Evolutionary conservation across 30 jellyfish, hydroid and myxozoan species (phyloP).

Genomic region (Aurelia aurita): DNA sequence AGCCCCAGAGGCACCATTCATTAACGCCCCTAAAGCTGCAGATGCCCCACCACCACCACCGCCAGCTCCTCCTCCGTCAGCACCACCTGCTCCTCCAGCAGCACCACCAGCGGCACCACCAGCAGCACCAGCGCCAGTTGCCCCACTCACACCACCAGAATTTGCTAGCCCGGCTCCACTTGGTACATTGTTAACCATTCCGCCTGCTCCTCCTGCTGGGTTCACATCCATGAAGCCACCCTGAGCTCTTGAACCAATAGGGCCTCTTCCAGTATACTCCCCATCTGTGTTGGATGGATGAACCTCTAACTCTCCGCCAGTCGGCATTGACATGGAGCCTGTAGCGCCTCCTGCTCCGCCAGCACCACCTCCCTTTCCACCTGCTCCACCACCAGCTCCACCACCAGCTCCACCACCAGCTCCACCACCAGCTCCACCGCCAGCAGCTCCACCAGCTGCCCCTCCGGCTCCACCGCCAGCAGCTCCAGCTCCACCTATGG

Average conservation of each 20-base stretch:
- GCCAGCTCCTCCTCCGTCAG: not conserved
- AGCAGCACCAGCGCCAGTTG: conserved; percentile 39
- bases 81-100: conserved; percentile 22
- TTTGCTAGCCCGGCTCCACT: conserved; percentile 68
- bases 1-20: conserved; percentile 55
- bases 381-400: conserved; percentile 61
- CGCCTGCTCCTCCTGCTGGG: conserved; percentile 68
- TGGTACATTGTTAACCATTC: conserved; percentile 60
- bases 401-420: conserved; percentile 50
- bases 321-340: conserved; percentile 72
- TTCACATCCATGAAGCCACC: conserved; percentile 82
- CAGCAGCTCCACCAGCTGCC: conserved; percentile 44
- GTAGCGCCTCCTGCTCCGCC: conserved; percentile 61
- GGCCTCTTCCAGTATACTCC: conserved; percentile 96
- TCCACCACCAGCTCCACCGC: conserved; percentile 48
- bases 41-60: conserved; percentile 44
- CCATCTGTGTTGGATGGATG: conserved; percentile 73
- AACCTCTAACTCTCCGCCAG: conserved; percentile 83
- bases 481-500: conserved; percentile 24
- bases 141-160: conserved; percentile 27
- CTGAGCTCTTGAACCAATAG: conserved; percentile 90
- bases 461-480: conserved; percentile 36
- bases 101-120: conserved; percentile 42
- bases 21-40: conserved; percentile 24
- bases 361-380: conserved; percentile 50